phyloP scores from a whole-genome alignment of 2,113 vertebrate genomes.

The Podilymbus podiceps region DNA sequence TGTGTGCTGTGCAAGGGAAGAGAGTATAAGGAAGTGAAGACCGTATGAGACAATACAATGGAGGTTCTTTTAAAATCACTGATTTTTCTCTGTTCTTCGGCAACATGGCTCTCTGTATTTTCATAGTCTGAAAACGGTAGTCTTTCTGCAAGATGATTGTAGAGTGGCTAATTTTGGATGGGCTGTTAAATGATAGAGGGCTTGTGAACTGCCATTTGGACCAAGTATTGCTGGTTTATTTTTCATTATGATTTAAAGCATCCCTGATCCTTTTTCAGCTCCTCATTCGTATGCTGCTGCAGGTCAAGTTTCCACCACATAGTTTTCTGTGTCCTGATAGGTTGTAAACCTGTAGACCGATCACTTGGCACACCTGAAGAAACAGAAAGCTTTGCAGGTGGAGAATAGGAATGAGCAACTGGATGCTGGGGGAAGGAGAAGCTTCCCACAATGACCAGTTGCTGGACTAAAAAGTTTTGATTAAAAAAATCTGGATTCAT shows the following conservation, averaged over 20 bases:
- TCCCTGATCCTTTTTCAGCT: background rate
- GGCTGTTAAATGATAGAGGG: background rate
- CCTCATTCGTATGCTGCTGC: rapidly evolving
- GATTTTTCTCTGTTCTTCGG: background rate
- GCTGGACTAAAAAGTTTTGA: background rate
- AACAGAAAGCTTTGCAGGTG: background rate
- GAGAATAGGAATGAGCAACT: background rate
- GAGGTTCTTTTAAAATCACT: background rate
- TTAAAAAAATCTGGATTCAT: background rate
- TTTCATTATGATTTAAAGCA: background rate
- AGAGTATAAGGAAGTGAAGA: background rate
- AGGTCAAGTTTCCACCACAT: background rate
- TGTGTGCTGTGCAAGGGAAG: background rate
- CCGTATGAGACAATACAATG: rapidly evolving
- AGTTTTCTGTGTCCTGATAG: background rate
- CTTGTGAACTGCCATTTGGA: background rate
- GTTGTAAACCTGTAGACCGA: background rate
- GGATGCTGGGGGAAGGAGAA: background rate
- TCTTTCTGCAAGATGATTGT: background rate
- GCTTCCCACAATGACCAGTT: background rate
- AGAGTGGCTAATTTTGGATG: background rate
- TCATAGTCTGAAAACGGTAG: background rate
- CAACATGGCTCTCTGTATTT: background rate
- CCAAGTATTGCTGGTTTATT: background rate
- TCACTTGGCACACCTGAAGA: background rate